These are phyloP conservation scores for Dichetophora obliterata DNA, from an alignment of 2,888 invertebrate species.

Conservation along the genomic window DNA sequence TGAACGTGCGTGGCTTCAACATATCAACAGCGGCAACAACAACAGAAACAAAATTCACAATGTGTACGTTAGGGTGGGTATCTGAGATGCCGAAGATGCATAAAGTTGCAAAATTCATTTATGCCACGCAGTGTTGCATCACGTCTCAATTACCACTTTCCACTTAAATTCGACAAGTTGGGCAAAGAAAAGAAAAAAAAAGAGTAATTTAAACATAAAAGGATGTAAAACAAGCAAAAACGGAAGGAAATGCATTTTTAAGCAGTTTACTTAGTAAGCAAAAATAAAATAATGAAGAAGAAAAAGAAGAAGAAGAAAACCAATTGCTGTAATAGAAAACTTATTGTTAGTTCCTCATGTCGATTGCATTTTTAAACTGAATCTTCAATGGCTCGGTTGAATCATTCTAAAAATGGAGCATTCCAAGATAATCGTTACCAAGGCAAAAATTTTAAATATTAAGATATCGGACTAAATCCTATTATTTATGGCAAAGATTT, in stretches of 20 bases:
- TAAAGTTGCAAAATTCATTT: slow-evolving; percentile 36
- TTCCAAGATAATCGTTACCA: too few relatives aligned
- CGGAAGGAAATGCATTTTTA: slow-evolving; percentile 22
- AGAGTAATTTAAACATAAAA: neutral
- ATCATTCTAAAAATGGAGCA: too few relatives aligned
- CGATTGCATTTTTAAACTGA: neutral
- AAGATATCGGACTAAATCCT: too few relatives aligned
- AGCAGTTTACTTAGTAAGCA: slow-evolving; percentile 30
- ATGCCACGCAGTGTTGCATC: slow-evolving; percentile 34
- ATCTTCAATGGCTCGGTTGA: too few relatives aligned
- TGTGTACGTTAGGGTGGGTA: neutral
- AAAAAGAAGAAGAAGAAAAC: neutral
- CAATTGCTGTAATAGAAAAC: slow-evolving; percentile 4
- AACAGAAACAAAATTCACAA: neutral
- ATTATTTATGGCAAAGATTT: too few relatives aligned
- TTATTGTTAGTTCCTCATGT: neutral
- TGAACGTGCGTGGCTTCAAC: slow-evolving; percentile 52
- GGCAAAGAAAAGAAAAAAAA: neutral
- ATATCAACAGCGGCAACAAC: slow-evolving; percentile 13
- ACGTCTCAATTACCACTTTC: slow-evolving; percentile 29
- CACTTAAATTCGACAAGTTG: slow-evolving; percentile 34
- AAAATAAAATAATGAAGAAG: neutral
- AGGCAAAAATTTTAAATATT: too few relatives aligned
- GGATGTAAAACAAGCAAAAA: neutral
- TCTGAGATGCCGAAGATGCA: slow-evolving; percentile 8